Conservation (phyloP, 2,888 invertebrate genomes). For the Ichneumoninae sp. region DNA sequence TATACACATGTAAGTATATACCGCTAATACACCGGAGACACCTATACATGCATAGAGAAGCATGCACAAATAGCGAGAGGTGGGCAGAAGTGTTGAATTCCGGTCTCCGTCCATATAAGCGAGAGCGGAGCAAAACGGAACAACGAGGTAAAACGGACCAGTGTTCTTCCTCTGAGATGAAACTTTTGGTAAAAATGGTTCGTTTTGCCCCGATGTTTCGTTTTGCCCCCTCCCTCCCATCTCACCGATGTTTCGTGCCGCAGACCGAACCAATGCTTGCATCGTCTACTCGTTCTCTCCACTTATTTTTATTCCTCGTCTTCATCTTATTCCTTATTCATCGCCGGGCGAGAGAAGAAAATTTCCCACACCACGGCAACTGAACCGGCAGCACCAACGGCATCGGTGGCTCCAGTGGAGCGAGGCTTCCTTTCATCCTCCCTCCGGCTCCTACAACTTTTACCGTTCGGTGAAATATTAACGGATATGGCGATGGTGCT, state of each 20-base stretch:
- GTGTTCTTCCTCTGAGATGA: too few species aligned
- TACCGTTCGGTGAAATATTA: constrained; percentile 39
- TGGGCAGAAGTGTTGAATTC: constrained; percentile 21
- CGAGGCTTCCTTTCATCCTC: constrained; percentile 8
- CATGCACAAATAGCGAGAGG: constrained; percentile 1
- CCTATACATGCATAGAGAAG: not conserved
- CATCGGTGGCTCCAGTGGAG: not conserved
- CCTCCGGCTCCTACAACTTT: constrained; percentile 15
- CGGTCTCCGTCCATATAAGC: not conserved
- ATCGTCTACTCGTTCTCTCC: constrained; percentile 24
- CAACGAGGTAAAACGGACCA: too few species aligned
- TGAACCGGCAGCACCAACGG: constrained; percentile 37
- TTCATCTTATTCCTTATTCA: constrained; percentile 45
- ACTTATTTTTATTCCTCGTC: constrained; percentile 16
- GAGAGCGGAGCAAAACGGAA: too few species aligned
- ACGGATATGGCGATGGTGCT: constrained; percentile 22
- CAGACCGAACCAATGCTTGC: constrained; percentile 1
- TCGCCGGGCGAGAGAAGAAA: constrained; percentile 43
- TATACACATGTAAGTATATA: not conserved
- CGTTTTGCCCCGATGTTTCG: too few species aligned
- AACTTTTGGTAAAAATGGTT: too few species aligned
- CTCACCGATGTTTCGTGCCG: not conserved
- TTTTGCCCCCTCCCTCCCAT: too few species aligned
- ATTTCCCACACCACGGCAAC: constrained; percentile 37
- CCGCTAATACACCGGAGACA: constrained; percentile 5